phyloP scores from a whole-genome alignment of 1,140 invertebrate species.

The Ruditapes philippinarum region DNA sequence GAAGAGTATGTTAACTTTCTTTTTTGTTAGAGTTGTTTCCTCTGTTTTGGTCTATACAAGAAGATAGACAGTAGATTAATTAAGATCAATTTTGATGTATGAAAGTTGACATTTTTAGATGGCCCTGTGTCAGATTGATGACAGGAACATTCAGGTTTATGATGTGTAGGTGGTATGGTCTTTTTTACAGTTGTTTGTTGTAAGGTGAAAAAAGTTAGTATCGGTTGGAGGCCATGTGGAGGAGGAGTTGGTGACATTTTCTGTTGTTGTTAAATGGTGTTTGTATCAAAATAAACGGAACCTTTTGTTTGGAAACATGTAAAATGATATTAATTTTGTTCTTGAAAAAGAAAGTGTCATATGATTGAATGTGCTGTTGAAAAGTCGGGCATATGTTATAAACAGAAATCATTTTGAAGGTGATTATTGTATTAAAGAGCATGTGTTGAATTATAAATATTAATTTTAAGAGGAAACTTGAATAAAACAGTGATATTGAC shows the following conservation, averaged over 20 bases:
- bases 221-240: background rate
- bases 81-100: background rate
- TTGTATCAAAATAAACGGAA: background rate
- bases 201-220: background rate
- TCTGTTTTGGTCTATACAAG: background rate
- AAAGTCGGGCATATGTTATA: too few species aligned
- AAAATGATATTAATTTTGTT: background rate
- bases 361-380: too few species aligned
- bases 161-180: background rate
- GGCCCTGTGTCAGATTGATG: background rate
- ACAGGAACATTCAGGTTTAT: background rate
- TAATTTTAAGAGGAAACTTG: too few species aligned
- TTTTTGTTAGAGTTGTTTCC: too few species aligned
- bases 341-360: too few species aligned
- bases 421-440: background rate
- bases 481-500: too few species aligned
- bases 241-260: constrained; percentile 19
- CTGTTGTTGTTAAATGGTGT: background rate
- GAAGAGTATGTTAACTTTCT: too few species aligned
- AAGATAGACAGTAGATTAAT: background rate
- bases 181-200: background rate
- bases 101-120: background rate
- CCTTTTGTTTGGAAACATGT: background rate
- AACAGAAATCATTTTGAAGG: too few species aligned
- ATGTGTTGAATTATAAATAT: background rate